These are phyloP conservation scores for Athalia cordata DNA, from an alignment of 2,888 invertebrate genomes.

Conservation along the genomic window DNA sequence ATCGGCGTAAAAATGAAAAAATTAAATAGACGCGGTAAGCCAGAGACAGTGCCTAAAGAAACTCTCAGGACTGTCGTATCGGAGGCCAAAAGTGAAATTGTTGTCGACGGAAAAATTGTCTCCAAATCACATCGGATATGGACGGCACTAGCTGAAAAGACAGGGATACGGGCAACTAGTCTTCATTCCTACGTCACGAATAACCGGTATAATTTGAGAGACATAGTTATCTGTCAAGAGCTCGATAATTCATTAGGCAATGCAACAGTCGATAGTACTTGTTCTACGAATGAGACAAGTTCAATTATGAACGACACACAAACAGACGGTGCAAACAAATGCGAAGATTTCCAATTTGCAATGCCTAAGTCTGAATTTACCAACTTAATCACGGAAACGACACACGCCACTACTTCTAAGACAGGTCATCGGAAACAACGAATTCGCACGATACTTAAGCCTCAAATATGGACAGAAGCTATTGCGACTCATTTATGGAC, in stretches of 20 bases:
- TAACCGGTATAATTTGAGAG: conserved; percentile 10
- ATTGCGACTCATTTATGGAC: background rate
- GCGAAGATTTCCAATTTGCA: background rate
- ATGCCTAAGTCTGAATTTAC: background rate
- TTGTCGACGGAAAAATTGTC: background rate
- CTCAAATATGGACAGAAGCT: background rate
- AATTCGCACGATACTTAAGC: background rate
- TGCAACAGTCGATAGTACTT: background rate
- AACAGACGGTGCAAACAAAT: background rate
- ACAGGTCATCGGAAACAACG: conserved; percentile 2
- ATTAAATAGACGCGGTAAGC: conserved; percentile 17
- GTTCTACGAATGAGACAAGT: background rate
- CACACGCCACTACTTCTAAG: background rate
- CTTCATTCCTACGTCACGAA: background rate
- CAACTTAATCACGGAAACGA: background rate
- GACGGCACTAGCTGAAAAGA: background rate
- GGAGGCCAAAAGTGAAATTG: background rate
- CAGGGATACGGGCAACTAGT: conserved; percentile 7
- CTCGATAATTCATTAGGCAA: background rate
- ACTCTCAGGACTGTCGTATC: background rate
- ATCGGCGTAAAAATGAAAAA: background rate
- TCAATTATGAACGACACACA: background rate
- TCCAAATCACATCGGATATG: background rate
- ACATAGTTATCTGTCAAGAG: background rate
- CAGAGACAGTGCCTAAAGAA: background rate